Evolutionary conservation across 2,888 invertebrate genomes (phyloP).

Genomic region (Lithophane leautieri): DNA sequence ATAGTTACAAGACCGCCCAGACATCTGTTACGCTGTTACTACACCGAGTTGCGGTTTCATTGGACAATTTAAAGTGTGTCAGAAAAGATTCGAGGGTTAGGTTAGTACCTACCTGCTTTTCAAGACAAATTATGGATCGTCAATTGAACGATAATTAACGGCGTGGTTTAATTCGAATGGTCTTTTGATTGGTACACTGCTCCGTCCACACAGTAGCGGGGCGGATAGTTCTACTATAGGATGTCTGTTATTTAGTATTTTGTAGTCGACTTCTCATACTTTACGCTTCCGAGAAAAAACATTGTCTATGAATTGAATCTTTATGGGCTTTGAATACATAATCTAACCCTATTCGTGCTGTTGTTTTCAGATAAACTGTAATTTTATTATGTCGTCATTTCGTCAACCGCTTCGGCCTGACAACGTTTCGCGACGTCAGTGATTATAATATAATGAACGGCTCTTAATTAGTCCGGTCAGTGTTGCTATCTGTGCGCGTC

Average conservation of each 20-base stretch:
- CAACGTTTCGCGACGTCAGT: constrained; percentile 13
- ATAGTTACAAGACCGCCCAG: neutral
- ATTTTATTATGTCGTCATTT: constrained; percentile 10
- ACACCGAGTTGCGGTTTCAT: neutral
- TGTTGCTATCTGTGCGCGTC: constrained; percentile 7
- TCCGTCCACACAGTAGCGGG: neutral
- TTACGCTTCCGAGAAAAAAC: neutral
- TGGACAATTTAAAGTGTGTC: neutral
- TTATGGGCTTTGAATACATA: neutral
- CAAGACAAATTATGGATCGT: neutral
- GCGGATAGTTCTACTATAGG: neutral
- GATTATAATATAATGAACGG: constrained; percentile 11
- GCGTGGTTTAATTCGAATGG: neutral
- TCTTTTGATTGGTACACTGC: neutral
- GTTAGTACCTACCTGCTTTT: neutral
- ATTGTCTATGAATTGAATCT: neutral
- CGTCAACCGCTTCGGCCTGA: constrained; percentile 2
- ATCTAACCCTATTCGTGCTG: neutral
- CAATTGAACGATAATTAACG: neutral
- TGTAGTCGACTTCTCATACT: neutral
- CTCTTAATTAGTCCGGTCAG: neutral
- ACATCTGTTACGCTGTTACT: neutral
- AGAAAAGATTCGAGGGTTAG: neutral
- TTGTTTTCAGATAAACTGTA: constrained; percentile 13
- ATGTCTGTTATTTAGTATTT: neutral